phyloP scores from a whole-genome alignment of 2,113 vertebrate genomes.

The Macaca mulatta region DNA sequence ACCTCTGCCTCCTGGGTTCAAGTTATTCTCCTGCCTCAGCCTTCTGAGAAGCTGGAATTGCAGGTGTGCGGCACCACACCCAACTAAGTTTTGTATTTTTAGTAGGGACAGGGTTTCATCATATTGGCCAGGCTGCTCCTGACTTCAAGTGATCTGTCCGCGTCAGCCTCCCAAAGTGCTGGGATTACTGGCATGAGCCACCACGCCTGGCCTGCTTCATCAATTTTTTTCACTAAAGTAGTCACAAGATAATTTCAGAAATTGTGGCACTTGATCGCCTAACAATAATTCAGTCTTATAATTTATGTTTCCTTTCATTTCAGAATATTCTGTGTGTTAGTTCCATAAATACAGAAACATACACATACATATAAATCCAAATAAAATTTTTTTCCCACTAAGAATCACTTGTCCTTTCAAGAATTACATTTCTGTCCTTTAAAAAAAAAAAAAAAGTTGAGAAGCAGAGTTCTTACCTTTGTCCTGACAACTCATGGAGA shows the following conservation, averaged over 20 bases:
- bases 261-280: conserved; percentile 17
- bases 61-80: not conserved
- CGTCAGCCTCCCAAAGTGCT: too few species aligned
- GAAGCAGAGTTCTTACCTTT: not conserved
- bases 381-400: conserved; percentile 24
- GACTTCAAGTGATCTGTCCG: too few species aligned
- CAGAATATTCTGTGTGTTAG: conserved; percentile 54
- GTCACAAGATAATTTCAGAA: conserved; percentile 15
- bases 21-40: not conserved
- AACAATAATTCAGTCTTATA: not conserved
- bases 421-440: conserved; percentile 35
- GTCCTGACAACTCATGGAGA: not conserved
- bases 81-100: not conserved
- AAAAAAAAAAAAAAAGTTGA: not conserved
- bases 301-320: not conserved
- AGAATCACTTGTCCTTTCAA: not conserved
- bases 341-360: not conserved
- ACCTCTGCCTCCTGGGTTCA: too few species aligned
- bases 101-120: too few species aligned
- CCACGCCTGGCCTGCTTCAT: not conserved
- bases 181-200: too few species aligned
- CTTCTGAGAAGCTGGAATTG: not conserved
- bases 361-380: not conserved
- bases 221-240: not conserved
- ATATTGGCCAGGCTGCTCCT: too few species aligned